Percentiles rank a stretch among this genome's conserved stretches.
phyloP scores from a whole-genome alignment of 2,797 vertebrate species.

The Tiaroga cobitis region DNA sequence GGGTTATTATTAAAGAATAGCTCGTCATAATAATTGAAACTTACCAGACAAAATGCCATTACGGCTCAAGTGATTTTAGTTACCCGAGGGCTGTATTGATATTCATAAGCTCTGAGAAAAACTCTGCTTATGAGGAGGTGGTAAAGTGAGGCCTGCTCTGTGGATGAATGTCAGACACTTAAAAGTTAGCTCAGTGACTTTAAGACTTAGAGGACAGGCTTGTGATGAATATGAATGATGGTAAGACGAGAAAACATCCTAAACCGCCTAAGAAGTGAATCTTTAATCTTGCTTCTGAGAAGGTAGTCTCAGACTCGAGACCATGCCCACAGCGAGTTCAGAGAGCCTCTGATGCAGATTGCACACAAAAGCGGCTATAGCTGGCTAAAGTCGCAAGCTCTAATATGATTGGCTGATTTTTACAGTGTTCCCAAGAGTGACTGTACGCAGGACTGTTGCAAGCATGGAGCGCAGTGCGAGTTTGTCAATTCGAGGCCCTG shows the following conservation, averaged over 20 bases:
- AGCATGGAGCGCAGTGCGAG: background rate
- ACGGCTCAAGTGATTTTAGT: slow-evolving; percentile 19
- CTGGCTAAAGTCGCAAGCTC: background rate
- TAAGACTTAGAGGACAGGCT: slow-evolving; percentile 44
- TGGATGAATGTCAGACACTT: slow-evolving; percentile 32
- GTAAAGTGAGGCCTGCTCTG: slow-evolving; percentile 30
- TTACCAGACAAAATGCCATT: slow-evolving; percentile 28
- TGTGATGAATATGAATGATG: slow-evolving; percentile 47
- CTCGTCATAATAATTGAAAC: slow-evolving; percentile 32
- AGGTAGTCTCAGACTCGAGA: background rate
- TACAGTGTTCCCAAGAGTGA: background rate
- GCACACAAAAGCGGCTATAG: background rate
- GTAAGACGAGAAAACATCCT: slow-evolving; percentile 6
- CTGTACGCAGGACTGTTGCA: background rate
- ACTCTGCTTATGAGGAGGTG: slow-evolving; percentile 13
- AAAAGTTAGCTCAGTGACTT: slow-evolving; percentile 43
- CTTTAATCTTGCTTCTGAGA: slow-evolving; percentile 22
- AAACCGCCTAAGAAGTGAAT: slow-evolving; percentile 23
- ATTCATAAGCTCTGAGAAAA: slow-evolving; percentile 41
- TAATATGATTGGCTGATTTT: slow-evolving; percentile 7
- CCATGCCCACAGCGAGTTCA: background rate
- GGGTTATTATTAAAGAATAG: background rate
- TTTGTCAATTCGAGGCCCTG: background rate
- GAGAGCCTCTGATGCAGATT: slow-evolving; percentile 11
- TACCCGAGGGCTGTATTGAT: slow-evolving; percentile 45